Base-by-base conservation (phyloP, 2,113 vertebrate species). In the Apus apus region DNA sequence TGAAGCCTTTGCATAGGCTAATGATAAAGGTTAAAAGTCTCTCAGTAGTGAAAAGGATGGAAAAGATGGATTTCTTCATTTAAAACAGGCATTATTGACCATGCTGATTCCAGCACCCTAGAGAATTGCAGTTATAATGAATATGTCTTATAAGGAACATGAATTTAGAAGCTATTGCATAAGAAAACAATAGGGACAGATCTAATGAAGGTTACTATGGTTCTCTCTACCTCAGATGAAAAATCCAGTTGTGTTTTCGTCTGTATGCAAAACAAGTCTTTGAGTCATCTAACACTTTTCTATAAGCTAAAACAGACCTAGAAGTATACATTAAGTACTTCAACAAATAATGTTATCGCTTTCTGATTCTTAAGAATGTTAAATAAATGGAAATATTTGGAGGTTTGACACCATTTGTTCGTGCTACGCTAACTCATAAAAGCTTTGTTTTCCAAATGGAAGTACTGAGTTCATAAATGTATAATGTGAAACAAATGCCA, bases 61-160 rank as follows among this genome's bases (percentile, higher is more conserved):
- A 76, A 90, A 94, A 96, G 48, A 94, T 90, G 32, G 74, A 94
- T 95, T 96, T 93, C 75, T 93, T 76, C 9, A 90, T 76, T 83
- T 94, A 90, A 77, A 95, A 64, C 26, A 53, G 45, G 12, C 8
- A 40, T 56, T 96, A 91, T 74, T 88, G 91, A 67, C 87, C 77
- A 30, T 40, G 23, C 51, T 94, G 85, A 88, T 93, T 95, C 26
- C 45, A 91, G 64, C 60, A 70, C 60, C 32, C 51, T 60, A 38
- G 48, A 76, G 34, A 67, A 64, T 15, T 85, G 30, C 74, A 40
- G 5, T 71, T 81, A 40, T 18, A 93, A 96, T 64, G 65, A 90
- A 43, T 26, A 26, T 45, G 32, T 75, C 58, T 64, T 78, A 66
- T 53, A 87, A 85, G 53, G 53, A 84, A 66, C 74, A 61, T 72